A percentile compares a stretch with the other conserved stretches of the same genome.
Conservation (phyloP, 1,140 invertebrate species). For the Platyscapa corneri region DNA sequence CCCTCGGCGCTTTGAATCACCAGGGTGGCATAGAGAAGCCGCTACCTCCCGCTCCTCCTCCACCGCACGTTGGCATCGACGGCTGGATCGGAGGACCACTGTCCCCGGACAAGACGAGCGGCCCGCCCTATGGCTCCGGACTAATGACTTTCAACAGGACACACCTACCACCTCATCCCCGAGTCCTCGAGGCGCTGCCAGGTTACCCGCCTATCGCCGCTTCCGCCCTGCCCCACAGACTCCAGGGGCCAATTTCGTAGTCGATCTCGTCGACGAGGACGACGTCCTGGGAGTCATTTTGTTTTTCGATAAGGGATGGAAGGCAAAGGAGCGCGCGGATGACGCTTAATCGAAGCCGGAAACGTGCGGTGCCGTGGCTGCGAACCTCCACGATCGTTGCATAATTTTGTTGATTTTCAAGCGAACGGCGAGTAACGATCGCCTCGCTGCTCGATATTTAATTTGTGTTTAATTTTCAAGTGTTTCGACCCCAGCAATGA, state of each 20-base stretch:
- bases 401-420: too few species aligned
- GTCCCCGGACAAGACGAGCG: background rate
- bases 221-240: conserved; percentile 12
- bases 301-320: background rate
- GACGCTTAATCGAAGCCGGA: too few species aligned
- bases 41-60: background rate
- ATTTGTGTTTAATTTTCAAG: too few species aligned
- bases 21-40: background rate
- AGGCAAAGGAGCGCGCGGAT: background rate
- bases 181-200: conserved; percentile 69
- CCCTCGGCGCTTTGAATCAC: conserved; percentile 1
- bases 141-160: conserved; percentile 15
- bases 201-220: conserved; percentile 56
- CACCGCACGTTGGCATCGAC: background rate
- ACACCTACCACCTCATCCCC: conserved; percentile 51
- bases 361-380: too few species aligned
- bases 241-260: conserved; percentile 23
- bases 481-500: too few species aligned
- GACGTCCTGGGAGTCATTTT: background rate
- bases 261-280: background rate
- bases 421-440: too few species aligned
- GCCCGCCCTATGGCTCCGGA: background rate
- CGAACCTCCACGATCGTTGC: too few species aligned
- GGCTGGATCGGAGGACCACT: conserved; percentile 13
- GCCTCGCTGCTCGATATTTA: too few species aligned